These are phyloP conservation scores for Prinia subflava DNA, from an alignment of 2,113 vertebrate species.

Conservation along the genomic window DNA sequence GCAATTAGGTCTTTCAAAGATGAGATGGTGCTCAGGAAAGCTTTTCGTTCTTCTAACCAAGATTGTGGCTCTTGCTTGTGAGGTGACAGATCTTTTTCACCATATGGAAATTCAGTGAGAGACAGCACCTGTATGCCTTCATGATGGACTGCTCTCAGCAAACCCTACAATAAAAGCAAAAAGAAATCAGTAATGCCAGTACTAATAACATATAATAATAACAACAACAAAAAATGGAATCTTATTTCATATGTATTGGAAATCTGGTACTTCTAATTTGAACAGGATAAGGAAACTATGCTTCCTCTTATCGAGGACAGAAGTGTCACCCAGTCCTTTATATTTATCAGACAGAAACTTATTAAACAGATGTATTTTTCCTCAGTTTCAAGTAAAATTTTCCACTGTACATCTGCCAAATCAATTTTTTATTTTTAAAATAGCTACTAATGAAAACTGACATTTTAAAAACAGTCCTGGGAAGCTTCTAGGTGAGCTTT, in stretches of 20 bases:
- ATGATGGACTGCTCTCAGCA: constrained; percentile 90
- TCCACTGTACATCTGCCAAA: not conserved
- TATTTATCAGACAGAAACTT: not conserved
- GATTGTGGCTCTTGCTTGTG: constrained; percentile 59
- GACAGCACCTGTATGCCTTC: constrained; percentile 93
- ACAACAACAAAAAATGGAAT: not conserved
- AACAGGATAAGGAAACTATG: not conserved
- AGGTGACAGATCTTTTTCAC: constrained; percentile 68
- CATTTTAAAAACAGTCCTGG: not conserved
- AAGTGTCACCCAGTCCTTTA: not conserved
- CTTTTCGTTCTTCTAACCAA: constrained; percentile 83
- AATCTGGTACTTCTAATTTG: not conserved
- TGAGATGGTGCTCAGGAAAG: constrained; percentile 81
- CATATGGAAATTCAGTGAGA: constrained; percentile 80
- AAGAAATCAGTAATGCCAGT: not conserved
- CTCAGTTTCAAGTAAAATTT: not conserved
- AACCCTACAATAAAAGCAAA: constrained; percentile 68
- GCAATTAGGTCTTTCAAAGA: constrained; percentile 85
- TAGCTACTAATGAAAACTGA: not conserved
- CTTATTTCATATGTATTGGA: not conserved
- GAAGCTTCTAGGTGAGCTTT: not conserved
- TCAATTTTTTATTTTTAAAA: not conserved
- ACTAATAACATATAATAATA: not conserved
- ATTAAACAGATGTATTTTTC: not conserved
- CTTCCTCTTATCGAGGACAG: not conserved